phyloP scores from a whole-genome alignment of 2,888 invertebrate species.

The Synergus umbraculus region DNA sequence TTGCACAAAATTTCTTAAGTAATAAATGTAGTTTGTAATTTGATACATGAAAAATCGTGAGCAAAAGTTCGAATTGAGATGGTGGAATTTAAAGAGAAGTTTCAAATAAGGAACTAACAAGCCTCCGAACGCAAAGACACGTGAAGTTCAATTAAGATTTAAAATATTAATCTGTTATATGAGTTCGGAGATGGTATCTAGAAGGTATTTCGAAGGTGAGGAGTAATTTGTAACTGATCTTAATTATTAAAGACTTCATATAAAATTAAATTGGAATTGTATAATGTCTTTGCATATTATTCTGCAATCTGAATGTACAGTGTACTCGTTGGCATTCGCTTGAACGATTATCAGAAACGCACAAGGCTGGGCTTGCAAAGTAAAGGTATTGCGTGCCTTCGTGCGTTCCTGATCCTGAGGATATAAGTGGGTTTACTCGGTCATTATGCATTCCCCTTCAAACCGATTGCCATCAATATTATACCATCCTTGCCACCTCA shows the following conservation, averaged over 20 bases:
- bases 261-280: conserved; percentile 38
- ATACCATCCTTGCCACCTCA: conserved; percentile 30
- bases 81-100: neutral
- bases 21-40: no score
- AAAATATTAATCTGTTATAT: conserved; percentile 18
- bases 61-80: neutral
- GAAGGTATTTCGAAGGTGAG: conserved; percentile 13
- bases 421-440: conserved; percentile 7
- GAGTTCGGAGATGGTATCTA: conserved; percentile 3
- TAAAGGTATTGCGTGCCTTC: conserved; percentile 31
- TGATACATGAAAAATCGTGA: no score
- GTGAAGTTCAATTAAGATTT: neutral
- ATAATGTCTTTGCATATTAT: conserved; percentile 26
- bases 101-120: neutral
- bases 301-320: conserved; percentile 24
- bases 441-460: conserved; percentile 21
- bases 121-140: neutral
- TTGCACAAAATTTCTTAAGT: no score
- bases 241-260: conserved; percentile 21
- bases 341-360: conserved; percentile 14
- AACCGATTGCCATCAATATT: conserved; percentile 25
- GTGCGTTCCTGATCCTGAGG: conserved; percentile 27
- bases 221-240: conserved; percentile 30
- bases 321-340: conserved; percentile 11
- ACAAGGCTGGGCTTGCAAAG: conserved; percentile 29